These are phyloP conservation scores for Eubasilissa regina DNA, from an alignment of 1,140 invertebrate genomes.

Conservation along the genomic window DNA sequence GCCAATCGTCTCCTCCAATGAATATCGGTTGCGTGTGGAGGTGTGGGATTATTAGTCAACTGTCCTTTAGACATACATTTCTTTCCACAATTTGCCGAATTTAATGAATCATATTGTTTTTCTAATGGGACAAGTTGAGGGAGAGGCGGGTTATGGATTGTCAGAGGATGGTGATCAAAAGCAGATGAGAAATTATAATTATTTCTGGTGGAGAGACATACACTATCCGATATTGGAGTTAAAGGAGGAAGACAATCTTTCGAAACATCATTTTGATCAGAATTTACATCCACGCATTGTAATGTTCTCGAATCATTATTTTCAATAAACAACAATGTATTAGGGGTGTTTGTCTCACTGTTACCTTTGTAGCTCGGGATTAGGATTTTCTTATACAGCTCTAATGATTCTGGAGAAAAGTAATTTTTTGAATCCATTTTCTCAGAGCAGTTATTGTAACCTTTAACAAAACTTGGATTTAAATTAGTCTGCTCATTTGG, in stretches of 20 bases:
- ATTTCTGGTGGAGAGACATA: neutral
- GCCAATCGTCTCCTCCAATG: conserved; percentile 50
- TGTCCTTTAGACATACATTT: too few relatives aligned
- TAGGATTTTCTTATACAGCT: conserved; percentile 54
- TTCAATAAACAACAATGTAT: neutral
- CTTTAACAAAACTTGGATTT: neutral
- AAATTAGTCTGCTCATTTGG: conserved; percentile 4
- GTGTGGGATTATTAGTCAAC: neutral
- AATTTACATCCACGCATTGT: neutral
- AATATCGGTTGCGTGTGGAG: conserved; percentile 25
- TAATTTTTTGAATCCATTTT: conserved; percentile 7
- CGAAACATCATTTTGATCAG: neutral
- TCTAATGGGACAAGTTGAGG: conserved; percentile 14
- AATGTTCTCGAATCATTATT: neutral
- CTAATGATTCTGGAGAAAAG: conserved; percentile 48
- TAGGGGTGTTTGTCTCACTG: neutral
- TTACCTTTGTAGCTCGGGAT: conserved; percentile 51
- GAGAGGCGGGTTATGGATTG: neutral
- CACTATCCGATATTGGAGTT: conserved; percentile 14
- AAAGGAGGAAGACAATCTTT: conserved; percentile 12
- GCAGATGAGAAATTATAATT: neutral
- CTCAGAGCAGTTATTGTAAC: neutral
- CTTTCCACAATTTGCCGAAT: neutral
- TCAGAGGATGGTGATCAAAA: too few relatives aligned
- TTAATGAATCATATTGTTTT: conserved; percentile 13